Percentiles rank a stretch among this genome's conserved stretches.
phyloP scores from a whole-genome alignment of 1,140 invertebrate species.

The Apis laboriosa region DNA sequence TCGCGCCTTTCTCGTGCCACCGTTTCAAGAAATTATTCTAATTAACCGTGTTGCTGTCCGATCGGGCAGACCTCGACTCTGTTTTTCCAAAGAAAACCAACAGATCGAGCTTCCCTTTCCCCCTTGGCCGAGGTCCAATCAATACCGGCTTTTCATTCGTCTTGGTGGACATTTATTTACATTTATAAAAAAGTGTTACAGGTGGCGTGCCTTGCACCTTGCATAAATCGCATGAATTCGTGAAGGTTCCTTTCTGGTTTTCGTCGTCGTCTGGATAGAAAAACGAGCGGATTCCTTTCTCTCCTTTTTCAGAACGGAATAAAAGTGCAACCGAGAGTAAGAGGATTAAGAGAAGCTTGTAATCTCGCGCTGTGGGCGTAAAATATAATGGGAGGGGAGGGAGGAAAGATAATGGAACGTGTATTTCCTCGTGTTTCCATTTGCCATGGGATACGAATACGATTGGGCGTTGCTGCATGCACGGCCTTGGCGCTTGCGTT shows the following conservation, averaged over 20 bases:
- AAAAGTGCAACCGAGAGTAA: not conserved
- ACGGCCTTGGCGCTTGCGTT: constrained; percentile 2
- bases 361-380: constrained; percentile 36
- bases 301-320: constrained; percentile 54
- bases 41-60: constrained; percentile 19
- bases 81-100: constrained; percentile 48
- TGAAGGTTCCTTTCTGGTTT: not conserved
- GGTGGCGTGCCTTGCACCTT: constrained; percentile 44
- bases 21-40: constrained; percentile 44
- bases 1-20: constrained; percentile 19
- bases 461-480: not conserved
- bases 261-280: constrained; percentile 31
- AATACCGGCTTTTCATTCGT: constrained; percentile 52
- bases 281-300: constrained; percentile 58
- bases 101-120: constrained; percentile 63
- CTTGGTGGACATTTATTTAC: constrained; percentile 48
- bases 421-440: constrained; percentile 5
- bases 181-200: constrained; percentile 49
- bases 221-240: constrained; percentile 48
- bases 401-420: constrained; percentile 36
- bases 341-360: constrained; percentile 29
- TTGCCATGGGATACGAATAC: not conserved
- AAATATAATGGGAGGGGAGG: not conserved
- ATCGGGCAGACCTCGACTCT: constrained; percentile 25
- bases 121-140: constrained; percentile 59